phyloP scores from a whole-genome alignment of 2,888 invertebrate genomes.

The Trimorus sp. region DNA sequence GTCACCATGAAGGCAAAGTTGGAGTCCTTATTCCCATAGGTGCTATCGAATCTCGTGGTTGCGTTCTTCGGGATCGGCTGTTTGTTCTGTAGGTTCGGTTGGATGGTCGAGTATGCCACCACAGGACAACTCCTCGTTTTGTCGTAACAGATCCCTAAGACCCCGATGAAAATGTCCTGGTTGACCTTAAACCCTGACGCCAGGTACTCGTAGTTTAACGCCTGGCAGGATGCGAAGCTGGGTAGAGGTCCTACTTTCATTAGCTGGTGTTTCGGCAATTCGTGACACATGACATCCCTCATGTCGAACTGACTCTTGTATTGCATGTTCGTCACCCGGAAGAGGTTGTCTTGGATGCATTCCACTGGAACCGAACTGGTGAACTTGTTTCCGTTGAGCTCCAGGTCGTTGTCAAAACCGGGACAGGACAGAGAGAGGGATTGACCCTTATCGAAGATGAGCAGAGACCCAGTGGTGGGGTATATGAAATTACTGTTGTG shows the following conservation, averaged over 20 bases:
- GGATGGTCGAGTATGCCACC: neutral
- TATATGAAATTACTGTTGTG: neutral
- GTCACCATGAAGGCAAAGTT: neutral
- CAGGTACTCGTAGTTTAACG: neutral
- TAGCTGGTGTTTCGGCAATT: too few species aligned
- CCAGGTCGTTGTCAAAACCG: neutral
- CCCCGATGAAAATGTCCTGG: neutral
- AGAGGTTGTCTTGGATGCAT: neutral
- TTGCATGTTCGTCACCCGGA: neutral
- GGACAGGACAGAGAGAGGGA: neutral
- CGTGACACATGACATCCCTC: neutral
- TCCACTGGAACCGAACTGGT: neutral
- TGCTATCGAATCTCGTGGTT: neutral
- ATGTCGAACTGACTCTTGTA: neutral
- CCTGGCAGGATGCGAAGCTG: neutral
- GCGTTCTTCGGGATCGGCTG: neutral
- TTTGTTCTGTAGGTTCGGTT: neutral
- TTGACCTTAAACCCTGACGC: neutral
- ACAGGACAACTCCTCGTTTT: neutral
- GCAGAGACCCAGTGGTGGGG: neutral
- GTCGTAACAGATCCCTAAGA: slow-evolving; percentile 9
- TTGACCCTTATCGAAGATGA: neutral
- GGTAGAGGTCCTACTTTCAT: too few species aligned
- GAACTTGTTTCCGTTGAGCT: neutral
- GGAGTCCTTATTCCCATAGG: neutral